A percentile compares a stretch with the other conserved stretches of the same genome.
phyloP scores from a whole-genome alignment of 1,140 invertebrate species.

The Caenorhabditis inopinata region DNA sequence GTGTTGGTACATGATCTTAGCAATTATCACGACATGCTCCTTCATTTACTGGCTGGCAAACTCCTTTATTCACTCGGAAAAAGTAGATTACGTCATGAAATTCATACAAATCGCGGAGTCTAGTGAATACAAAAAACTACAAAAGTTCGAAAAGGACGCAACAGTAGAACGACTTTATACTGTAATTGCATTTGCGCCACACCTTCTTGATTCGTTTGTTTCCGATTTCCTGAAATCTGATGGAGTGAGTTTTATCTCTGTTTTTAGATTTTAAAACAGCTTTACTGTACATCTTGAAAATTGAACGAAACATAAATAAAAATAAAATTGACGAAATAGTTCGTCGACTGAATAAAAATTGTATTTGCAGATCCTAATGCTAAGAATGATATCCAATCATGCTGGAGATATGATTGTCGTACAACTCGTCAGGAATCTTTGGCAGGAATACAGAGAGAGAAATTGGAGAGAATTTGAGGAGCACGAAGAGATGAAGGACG shows the following conservation, averaged over 20 bases:
- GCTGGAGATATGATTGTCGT: slow-evolving; percentile 69
- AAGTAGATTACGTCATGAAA: slow-evolving; percentile 63
- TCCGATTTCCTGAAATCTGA: slow-evolving; percentile 69
- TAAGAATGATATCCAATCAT: slow-evolving; percentile 70
- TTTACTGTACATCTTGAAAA: no score
- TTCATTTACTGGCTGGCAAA: slow-evolving; percentile 63
- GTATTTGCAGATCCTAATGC: slow-evolving; percentile 65
- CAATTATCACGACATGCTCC: slow-evolving; percentile 62
- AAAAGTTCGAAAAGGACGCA: slow-evolving; percentile 39
- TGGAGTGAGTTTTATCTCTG: slow-evolving; percentile 64
- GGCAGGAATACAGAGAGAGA: slow-evolving; percentile 64
- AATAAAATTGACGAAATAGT: no score
- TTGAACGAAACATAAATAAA: no score
- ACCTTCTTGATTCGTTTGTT: slow-evolving; percentile 65
- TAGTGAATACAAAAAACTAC: slow-evolving; percentile 46
- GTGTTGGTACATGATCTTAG: slow-evolving; percentile 64
- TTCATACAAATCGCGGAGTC: slow-evolving; percentile 65
- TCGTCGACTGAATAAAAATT: no score
- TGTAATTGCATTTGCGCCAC: slow-evolving; percentile 47
- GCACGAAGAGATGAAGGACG: slow-evolving; percentile 47
- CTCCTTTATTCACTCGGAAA: slow-evolving; percentile 53
- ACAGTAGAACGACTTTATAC: slow-evolving; percentile 16
- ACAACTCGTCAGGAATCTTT: slow-evolving; percentile 68
- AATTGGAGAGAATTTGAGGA: slow-evolving; percentile 59
- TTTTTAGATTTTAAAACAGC: not conserved